Evolutionary conservation across 2,797 vertebrate genomes (phyloP), one percentile per base, ranked within the genome.

Genomic region (Chelonia mydas): DNA sequence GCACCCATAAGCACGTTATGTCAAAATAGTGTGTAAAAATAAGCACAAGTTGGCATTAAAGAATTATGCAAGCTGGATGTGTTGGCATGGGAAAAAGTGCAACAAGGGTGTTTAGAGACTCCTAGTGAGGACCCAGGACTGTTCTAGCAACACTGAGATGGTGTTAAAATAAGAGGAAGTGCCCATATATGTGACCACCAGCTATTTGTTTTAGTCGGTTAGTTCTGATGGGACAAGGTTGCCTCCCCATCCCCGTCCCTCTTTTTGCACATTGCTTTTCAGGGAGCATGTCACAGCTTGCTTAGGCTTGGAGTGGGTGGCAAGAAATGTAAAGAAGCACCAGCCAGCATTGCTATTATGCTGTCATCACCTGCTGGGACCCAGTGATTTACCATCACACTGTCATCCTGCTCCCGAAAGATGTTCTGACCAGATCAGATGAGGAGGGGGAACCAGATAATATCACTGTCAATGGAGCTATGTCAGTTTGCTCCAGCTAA

Each of bases 21-120:
- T 91, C 92, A 95, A 95, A 97, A 90, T 13, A 23, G 53, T 82
- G 59, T 89, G 65, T n/a, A 88, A 95, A 96, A 97, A 91, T 89
- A 97, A 95, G 87, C 89, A 25, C 37, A 33, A 11, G 17, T 47
- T 13, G 54, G 13, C 41, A 25, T 54, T 81, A 25, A 86, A 84
- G 80, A 72, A 23, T 94, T 94, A 95, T 78, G 95, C 96, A 93
- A 97, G 61, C 92, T 94, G 93, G 90, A 96, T 90, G 83, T 83
- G 45, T 76, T 95, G 89, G 82, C 25, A 84, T 61, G 13, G 68
- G 6, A 95, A 47, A 55, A 90, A 95, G 93, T 13, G 41, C 1
- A 0, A 84, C 81, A 83, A 1, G 13, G 19, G 2, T 90, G 59
- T 51, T 89, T 86, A 96, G 85, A 93, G 94, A 89, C 28, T 37